These are phyloP conservation scores for Tauraco erythrolophus DNA, from an alignment of 2,113 vertebrate species.

Conservation along the genomic window DNA sequence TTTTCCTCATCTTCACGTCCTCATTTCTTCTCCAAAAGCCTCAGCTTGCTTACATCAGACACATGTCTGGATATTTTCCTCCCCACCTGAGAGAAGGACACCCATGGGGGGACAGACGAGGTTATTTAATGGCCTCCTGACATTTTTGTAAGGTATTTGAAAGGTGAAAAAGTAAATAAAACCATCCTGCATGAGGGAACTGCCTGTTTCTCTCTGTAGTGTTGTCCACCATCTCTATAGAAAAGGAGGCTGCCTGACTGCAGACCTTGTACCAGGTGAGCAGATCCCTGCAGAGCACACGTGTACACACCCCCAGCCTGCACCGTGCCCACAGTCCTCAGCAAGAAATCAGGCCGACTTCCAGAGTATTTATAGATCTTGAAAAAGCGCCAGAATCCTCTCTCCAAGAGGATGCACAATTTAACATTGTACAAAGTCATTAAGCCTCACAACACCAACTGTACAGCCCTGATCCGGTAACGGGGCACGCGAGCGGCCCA, in stretches of 20 bases:
- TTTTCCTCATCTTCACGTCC: not conserved
- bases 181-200: not conserved
- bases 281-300: not conserved
- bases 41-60: not conserved
- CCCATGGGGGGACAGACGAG: not conserved
- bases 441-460: not conserved
- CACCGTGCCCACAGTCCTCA: not conserved
- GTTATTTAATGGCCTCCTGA: not conserved
- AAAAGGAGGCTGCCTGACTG: not conserved
- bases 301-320: not conserved
- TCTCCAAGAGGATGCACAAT: conserved; percentile 44
- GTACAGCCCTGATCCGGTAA: not conserved
- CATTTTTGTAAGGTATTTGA: not conserved
- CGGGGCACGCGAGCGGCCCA: not conserved
- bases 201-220: not conserved
- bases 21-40: not conserved
- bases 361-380: conserved; percentile 54
- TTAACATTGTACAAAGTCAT: conserved; percentile 62
- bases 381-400: conserved; percentile 48
- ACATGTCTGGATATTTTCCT: not conserved
- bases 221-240: not conserved
- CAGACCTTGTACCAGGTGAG: not conserved
- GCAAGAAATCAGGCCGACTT: conserved; percentile 12
- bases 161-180: not conserved
- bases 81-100: not conserved